A percentile compares a stretch with the other conserved stretches of the same genome.
These are phyloP conservation scores for Pemphigus obesinymphae DNA, from an alignment of 1,140 invertebrate species.

Conservation along the genomic window DNA sequence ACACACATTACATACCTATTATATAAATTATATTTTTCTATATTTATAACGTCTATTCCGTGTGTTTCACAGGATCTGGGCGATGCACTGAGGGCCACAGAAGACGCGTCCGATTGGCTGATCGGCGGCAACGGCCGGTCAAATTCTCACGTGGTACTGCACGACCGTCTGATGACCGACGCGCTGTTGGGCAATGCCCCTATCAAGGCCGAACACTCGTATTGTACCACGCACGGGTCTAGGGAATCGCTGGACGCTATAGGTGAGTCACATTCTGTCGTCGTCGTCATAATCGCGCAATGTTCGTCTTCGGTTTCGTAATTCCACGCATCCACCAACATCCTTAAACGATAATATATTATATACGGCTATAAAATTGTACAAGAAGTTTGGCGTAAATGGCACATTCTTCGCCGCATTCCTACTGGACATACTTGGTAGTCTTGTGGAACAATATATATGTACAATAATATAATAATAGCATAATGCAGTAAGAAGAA, in stretches of 20 bases:
- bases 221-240: conserved; percentile 54
- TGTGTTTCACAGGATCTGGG: neutral
- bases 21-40: too few species aligned
- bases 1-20: too few species aligned
- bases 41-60: too few species aligned
- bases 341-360: neutral
- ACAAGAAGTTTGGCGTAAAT: neutral
- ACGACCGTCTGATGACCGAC: conserved; percentile 85
- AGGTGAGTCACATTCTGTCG: conserved; percentile 30
- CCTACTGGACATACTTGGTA: neutral
- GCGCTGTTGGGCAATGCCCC: conserved; percentile 68
- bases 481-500: neutral
- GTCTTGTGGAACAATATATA: neutral
- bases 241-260: conserved; percentile 34
- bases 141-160: conserved; percentile 61
- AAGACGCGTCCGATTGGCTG: conserved; percentile 34
- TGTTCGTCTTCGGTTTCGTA: neutral
- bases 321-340: neutral
- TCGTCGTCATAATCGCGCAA: neutral
- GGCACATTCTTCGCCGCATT: conserved; percentile 13
- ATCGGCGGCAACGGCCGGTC: conserved; percentile 39
- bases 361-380: too few species aligned
- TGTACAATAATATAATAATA: neutral
- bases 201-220: conserved; percentile 81
- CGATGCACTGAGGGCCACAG: neutral